phyloP scores from a whole-genome alignment of 2,797 vertebrate species.

The Ataeniobius toweri region DNA sequence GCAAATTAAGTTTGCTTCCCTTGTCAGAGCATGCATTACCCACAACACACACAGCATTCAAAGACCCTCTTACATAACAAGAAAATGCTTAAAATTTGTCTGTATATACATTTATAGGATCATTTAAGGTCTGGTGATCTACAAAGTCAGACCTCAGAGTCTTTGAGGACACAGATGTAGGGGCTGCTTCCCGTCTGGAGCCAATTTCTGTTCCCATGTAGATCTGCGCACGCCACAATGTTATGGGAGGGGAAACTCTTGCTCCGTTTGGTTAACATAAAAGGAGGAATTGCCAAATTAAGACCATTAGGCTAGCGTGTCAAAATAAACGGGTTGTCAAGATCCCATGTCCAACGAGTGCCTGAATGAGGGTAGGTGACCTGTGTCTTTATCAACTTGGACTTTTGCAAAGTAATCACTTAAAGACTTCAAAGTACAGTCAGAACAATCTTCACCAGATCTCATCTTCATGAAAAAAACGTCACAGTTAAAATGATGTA shows the following conservation, averaged over 20 bases:
- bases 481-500: background rate
- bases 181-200: slow-evolving; percentile 60
- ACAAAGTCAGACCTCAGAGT: slow-evolving; percentile 74
- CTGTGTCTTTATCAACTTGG: slow-evolving; percentile 18
- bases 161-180: slow-evolving; percentile 77
- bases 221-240: slow-evolving; percentile 64
- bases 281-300: slow-evolving; percentile 54
- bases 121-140: slow-evolving; percentile 72
- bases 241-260: slow-evolving; percentile 64
- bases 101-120: slow-evolving; percentile 71
- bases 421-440: background rate
- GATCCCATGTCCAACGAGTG: slow-evolving; percentile 22
- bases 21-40: slow-evolving; percentile 4
- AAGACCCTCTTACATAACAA: slow-evolving; percentile 33
- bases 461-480: background rate
- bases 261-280: slow-evolving; percentile 62
- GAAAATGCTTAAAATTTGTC: slow-evolving; percentile 48
- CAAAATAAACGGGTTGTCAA: slow-evolving; percentile 62
- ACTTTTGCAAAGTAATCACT: background rate
- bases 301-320: slow-evolving; percentile 42
- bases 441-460: background rate
- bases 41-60: slow-evolving; percentile 8
- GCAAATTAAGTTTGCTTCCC: slow-evolving; percentile 53
- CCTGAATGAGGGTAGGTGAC: slow-evolving; percentile 10
- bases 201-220: slow-evolving; percentile 66